Base-by-base conservation (phyloP, 2,797 vertebrate genomes). In the Pangasius djambal region DNA sequence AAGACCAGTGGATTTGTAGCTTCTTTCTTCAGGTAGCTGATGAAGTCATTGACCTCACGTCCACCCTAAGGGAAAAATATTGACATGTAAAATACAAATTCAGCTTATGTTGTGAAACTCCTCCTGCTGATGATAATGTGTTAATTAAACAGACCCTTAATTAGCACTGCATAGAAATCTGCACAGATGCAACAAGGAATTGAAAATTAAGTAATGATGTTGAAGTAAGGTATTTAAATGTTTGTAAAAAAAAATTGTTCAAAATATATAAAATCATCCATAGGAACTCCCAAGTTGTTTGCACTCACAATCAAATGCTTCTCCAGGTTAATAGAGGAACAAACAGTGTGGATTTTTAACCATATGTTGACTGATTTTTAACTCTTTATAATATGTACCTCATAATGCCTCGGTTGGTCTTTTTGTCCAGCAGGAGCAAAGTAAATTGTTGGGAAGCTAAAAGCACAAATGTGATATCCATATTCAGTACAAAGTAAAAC, bases 401-500 rank as follows among this genome's bases (percentile, higher is more conserved):
- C 91, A 87, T 96, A 97, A 93, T 92, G 90, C 31, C 92, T 88
- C 0, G 96, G 96, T 31, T 95, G 93, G 0, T 94, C 93, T 88
- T 96, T 97, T 88, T 91, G 94, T 50, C 94, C 94, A 20, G 89
- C 91, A 1, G 93, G 92, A 85, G 92, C 93, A 61, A 96, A 95
- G 78, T 96, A 97, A 75, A 97, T 94, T 44, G 96, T 96, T 1
- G 96, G 96, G 92, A 92, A 97, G 50, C 96, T 97, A 85, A 44
- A 44, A 87, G 8, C 15, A 69, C 9, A 81, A 88, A 63, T 8
- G 22, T 40, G 6, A 79, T 31, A 79, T 85, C 28, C 55, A 48
- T 4, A 86, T 8, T 55, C 28, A 88, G 86, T 70, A 87, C 0
- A 75, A 31, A 40, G 22, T n/a, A 67, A 70, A 22, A 50, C 34